Percentiles rank a stretch among this genome's conserved stretches.
Conservation (phyloP, 2,113 vertebrate genomes). For the Anhinga anhinga region DNA sequence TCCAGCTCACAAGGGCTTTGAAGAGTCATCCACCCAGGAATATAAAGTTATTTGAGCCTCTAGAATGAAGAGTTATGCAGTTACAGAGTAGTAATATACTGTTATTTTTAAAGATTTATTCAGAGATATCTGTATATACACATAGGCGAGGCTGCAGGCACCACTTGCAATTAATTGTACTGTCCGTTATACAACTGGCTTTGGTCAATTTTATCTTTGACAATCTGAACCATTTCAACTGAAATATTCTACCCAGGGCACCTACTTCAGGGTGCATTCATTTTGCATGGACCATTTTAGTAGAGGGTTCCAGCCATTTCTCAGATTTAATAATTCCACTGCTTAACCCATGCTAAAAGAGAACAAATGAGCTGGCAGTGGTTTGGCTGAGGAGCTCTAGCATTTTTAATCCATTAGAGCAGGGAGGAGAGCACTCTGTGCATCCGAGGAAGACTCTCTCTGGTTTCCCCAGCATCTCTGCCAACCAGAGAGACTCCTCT, state of each 20-base stretch:
- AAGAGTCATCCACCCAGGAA: background rate
- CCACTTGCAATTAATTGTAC: background rate
- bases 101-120: background rate
- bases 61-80: background rate
- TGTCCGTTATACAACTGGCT: background rate
- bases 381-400: background rate
- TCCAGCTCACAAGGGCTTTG: background rate
- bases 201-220: background rate
- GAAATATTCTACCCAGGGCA: background rate
- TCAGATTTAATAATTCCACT: background rate
- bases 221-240: background rate
- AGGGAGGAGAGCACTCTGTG: fast-evolving
- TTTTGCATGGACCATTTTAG: background rate
- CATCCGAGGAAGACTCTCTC: background rate
- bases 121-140: background rate
- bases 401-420: background rate
- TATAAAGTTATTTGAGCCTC: background rate
- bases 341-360: background rate
- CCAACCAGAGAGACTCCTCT: background rate
- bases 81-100: background rate
- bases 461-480: background rate
- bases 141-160: background rate
- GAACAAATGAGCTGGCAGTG: background rate
- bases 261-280: background rate
- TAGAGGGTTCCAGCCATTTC: background rate